Base-by-base conservation (phyloP, 2,797 vertebrate species). In the Aythya fuligula region DNA sequence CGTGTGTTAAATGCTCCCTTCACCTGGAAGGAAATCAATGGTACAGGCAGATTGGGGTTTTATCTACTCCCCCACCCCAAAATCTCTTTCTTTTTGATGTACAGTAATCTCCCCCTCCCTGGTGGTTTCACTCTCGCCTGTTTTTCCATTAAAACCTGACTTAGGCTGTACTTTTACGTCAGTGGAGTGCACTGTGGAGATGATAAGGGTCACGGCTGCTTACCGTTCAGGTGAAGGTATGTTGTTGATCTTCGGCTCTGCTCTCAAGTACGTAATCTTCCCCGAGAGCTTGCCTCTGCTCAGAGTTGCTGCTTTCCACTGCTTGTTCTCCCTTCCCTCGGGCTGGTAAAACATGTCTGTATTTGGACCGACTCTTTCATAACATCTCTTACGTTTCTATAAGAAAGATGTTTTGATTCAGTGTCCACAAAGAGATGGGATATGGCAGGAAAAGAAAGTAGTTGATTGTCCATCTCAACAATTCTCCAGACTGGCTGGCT, bases 21-120 rank as follows among this genome's bases (percentile, higher is more conserved):
- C 57, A 92, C 39, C 85, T 92, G 84, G 72, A 85, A 95, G 72
- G 38, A 94, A 95, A 89, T 85, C 74, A 94, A 71, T 82, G 67
- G 47, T 61, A 76, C 32, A 38, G 77, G 34, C 34, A 95, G 74
- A 74, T 0, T 51, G 64, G 45, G 41, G 28, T 43, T 93, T 89
- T 83, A 32, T 39, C 72, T 80, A 20, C 27, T 62, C 54, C 65
- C 41, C 22, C 53, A 58, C 41, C 61, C 18, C 45, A 93, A 79
- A 85, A 72, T 41, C 16, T 66, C 39, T 90, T 75, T 84, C 8
- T 53, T 86, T 88, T 49, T 91, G 58, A 90, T 32, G 49, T 66
- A 36, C 21, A 62, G 54, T 64, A 70, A 57, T 73, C 36, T 83
- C n/a, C 8, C 6, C 13, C 25, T 78, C 71, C 38, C 72, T 92